These are phyloP conservation scores for Dermochelys coriacea DNA, from an alignment of 2,797 vertebrate genomes.

Conservation along the genomic window DNA sequence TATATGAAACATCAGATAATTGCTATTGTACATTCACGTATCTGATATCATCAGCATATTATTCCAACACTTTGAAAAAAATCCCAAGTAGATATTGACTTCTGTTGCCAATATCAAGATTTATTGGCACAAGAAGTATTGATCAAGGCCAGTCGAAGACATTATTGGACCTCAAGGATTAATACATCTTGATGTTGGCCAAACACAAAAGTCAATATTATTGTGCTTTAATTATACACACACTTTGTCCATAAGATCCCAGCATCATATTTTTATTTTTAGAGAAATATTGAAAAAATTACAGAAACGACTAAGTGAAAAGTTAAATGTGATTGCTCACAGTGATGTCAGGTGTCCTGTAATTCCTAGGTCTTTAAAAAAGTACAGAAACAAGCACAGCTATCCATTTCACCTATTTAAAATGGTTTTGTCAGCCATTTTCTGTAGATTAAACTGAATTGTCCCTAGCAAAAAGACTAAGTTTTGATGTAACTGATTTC, in stretches of 20 bases:
- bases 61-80: constrained; percentile 76
- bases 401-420: not conserved
- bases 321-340: too few relatives aligned
- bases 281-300: constrained; percentile 68
- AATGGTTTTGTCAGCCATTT: not conserved
- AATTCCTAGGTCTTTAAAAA: not conserved
- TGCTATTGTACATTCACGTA: constrained; percentile 54
- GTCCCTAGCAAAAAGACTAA: not conserved
- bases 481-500: not conserved
- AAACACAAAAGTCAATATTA: constrained; percentile 80
- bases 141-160: constrained; percentile 79
- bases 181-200: constrained; percentile 82
- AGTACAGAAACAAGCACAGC: not conserved
- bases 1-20: constrained; percentile 56
- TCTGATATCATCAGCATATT: constrained; percentile 74
- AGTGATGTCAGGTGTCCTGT: accelerated
- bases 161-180: constrained; percentile 80
- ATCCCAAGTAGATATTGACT: constrained; percentile 82
- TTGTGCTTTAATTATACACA: constrained; percentile 76
- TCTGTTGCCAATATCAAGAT: constrained; percentile 81
- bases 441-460: not conserved
- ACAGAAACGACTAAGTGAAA: not conserved
- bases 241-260: constrained; percentile 71
- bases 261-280: constrained; percentile 61
- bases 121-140: constrained; percentile 81